Base-by-base conservation (phyloP, 2,113 vertebrate genomes). In the Podarcis raffonei region DNA sequence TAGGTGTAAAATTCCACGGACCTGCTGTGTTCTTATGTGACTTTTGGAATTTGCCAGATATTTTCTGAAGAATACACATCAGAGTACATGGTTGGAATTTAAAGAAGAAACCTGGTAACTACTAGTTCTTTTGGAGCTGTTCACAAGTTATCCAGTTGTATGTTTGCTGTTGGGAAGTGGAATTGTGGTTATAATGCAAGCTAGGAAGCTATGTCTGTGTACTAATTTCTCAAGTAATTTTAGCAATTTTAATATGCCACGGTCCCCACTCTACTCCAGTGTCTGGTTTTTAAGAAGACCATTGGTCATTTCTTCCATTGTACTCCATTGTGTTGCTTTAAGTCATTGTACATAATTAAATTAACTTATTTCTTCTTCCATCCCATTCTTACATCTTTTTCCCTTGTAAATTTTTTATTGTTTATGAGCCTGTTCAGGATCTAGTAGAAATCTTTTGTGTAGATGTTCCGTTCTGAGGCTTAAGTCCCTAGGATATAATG, bases 391-490 rank as follows among this genome's bases (percentile, higher is more conserved):
- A 30, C 13, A 32, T 90, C 89, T 91, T 80, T 42, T 81, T 93
- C 87, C 76, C 79, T 87, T 85, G 30, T 86, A 84, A 66, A 83
- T 83, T 81, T 3, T 65, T 5, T 32, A 83, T 74, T 0, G 0
- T 77, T 87, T 87, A 53, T 84, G 86, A 87, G 89, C 87, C 15
- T 85, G 65, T 62, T 30, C 71, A 88, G 81, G 0, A 37, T 69
- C 59, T 86, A 69, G 62, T 76, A 78, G 6, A 0, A 84, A 83
- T 87, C 42, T 90, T 95, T 94, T 93, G 83, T 89, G 78, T 78
- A 62, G 92, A 92, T 94, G 93, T 95, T 94, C 85, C 87, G 85
- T 93, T 90, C 86, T 3, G n/a, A 20, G 39, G 39, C 83, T 93
- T 93, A 84, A 15, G 20, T 85, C 22, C 88, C 81, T 72, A 18